These are phyloP conservation scores for Procambarus clarkii DNA, from an alignment of 1,140 invertebrate genomes.

Conservation along the genomic window DNA sequence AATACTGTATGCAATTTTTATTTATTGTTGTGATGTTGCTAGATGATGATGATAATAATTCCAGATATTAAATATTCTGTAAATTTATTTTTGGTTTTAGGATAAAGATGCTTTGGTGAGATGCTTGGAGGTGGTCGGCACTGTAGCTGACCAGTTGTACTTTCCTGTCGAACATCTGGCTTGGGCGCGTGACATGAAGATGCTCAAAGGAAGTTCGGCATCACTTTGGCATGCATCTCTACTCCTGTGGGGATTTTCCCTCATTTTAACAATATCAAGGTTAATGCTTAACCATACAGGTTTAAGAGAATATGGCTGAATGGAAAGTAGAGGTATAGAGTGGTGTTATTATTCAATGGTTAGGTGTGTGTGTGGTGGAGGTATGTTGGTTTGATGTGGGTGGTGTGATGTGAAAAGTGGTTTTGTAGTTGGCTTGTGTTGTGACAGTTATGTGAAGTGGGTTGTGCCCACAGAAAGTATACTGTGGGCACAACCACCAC, in stretches of 20 bases:
- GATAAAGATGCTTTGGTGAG: conserved; percentile 27
- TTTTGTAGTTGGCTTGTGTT: no score
- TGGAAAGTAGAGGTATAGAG: neutral
- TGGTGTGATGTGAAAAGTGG: no score
- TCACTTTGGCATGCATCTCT: conserved; percentile 46
- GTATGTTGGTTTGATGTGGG: no score
- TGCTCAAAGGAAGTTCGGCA: conserved; percentile 29
- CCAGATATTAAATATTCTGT: neutral
- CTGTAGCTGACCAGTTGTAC: conserved; percentile 42
- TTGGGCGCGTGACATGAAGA: conserved; percentile 48
- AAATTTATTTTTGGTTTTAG: conserved; percentile 3
- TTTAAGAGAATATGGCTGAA: neutral
- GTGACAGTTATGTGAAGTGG: no score
- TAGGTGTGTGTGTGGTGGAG: no score
- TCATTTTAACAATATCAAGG: conserved; percentile 50
- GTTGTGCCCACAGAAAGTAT: no score
- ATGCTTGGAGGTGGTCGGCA: conserved; percentile 28
- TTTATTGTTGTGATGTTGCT: no score
- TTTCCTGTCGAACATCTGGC: conserved; percentile 60
- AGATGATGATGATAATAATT: no score
- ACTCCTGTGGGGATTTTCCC: conserved; percentile 47
- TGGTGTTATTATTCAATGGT: no score
- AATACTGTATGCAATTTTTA: no score
- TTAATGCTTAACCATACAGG: neutral
- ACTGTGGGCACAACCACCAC: no score